Evolutionary conservation across 2,888 invertebrate genomes (phyloP).

Genomic region (Drosophila mercatorum): DNA sequence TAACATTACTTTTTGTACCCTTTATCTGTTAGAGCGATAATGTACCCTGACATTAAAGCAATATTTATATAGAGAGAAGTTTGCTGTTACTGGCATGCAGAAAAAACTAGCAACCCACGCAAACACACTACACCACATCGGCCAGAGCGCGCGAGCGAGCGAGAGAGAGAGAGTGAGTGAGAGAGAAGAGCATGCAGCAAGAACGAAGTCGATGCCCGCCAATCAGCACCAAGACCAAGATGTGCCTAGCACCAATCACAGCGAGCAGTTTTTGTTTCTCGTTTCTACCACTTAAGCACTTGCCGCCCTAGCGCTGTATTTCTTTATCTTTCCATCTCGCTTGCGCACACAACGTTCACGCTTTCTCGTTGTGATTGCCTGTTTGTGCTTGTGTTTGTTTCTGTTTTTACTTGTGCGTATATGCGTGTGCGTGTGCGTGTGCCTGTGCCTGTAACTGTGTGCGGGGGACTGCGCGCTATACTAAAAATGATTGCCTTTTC

Average conservation of each 20-base stretch:
- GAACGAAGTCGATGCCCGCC: slow-evolving; percentile 53
- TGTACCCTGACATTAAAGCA: neutral
- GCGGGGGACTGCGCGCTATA: neutral
- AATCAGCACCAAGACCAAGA: slow-evolving; percentile 61
- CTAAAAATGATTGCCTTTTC: slow-evolving; percentile 21
- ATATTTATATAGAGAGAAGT: neutral
- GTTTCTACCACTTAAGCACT: slow-evolving; percentile 53
- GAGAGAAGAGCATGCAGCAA: slow-evolving; percentile 20
- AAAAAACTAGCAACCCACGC: slow-evolving; percentile 13
- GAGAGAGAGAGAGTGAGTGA: neutral
- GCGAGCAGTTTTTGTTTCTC: slow-evolving; percentile 40
- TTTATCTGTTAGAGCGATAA: neutral
- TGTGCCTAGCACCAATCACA: slow-evolving; percentile 66
- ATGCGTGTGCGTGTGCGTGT: neutral
- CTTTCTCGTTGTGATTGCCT: slow-evolving; percentile 36
- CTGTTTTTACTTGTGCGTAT: neutral
- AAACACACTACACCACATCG: neutral
- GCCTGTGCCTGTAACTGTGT: neutral
- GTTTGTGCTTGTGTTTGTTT: slow-evolving; percentile 10
- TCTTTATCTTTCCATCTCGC: slow-evolving; percentile 46
- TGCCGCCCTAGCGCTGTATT: slow-evolving; percentile 14
- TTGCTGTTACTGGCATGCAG: neutral
- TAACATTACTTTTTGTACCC: neutral
- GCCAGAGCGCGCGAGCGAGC: slow-evolving; percentile 2
- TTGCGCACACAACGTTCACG: slow-evolving; percentile 32